phyloP scores from a whole-genome alignment of 2,113 vertebrate genomes.

The Corydoras sp. region DNA sequence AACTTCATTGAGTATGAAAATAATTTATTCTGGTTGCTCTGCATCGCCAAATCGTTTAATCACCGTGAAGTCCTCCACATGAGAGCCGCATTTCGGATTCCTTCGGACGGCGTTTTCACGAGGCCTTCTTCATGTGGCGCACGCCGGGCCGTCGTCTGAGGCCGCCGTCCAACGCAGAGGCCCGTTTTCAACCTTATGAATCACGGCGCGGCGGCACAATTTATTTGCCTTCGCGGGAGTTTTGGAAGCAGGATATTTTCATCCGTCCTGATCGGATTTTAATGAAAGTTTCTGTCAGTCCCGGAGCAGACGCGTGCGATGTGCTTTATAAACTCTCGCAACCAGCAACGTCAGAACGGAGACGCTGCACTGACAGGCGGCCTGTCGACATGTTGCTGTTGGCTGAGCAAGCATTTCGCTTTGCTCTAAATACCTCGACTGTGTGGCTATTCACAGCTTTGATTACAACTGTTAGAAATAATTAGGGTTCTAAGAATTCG shows the following conservation, averaged over 20 bases:
- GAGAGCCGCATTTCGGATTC: constrained; percentile 36
- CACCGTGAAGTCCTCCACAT: constrained; percentile 43
- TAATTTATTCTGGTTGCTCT: constrained; percentile 49
- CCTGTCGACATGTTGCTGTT: constrained; percentile 32
- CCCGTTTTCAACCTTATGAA: constrained; percentile 46
- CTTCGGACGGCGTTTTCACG: constrained; percentile 43
- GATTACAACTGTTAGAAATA: constrained; percentile 7
- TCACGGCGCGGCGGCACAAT: constrained; percentile 50
- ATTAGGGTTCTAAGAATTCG: not conserved
- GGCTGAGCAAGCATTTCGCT: constrained; percentile 23
- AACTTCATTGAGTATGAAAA: constrained; percentile 53
- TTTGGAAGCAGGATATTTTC: constrained; percentile 63
- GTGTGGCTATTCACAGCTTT: constrained; percentile 30
- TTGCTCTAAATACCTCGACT: constrained; percentile 29
- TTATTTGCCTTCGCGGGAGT: constrained; percentile 56
- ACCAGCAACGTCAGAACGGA: constrained; percentile 53
- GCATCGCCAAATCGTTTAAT: constrained; percentile 54
- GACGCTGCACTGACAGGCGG: constrained; percentile 38
- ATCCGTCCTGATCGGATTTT: constrained; percentile 61
- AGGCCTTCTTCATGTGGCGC: constrained; percentile 41
- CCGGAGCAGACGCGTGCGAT: constrained; percentile 53
- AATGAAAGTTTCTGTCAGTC: constrained; percentile 68
- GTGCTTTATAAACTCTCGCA: constrained; percentile 50
- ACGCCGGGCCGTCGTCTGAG: constrained; percentile 30
- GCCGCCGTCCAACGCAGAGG: constrained; percentile 46